Evolutionary conservation across 1,140 invertebrate species (phyloP), one percentile per base, ranked within the genome.

Genomic region (Drusus annulatus): DNA sequence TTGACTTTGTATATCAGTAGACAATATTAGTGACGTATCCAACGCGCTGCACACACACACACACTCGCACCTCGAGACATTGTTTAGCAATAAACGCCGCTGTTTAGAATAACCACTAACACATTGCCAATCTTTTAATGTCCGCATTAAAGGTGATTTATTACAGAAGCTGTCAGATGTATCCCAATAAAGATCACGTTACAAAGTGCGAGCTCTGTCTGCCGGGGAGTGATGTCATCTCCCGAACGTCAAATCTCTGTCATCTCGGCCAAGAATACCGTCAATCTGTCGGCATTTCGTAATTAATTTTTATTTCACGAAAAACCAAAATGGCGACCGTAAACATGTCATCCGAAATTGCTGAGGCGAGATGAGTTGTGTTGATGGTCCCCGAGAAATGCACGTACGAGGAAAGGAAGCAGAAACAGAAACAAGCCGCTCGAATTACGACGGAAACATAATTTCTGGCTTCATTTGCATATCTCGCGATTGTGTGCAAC

Each of bases 121-220:
- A 65, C 62, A 77, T 80, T 82, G 81, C 77, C 78, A 82, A 31
- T 69, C 69, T 79, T 54, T 81, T 82, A 71, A 77, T 68, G 65
- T 75, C 78, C 74, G 58, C 71, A 79, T 78, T 81, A 77, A 81
- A 52, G 58, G 58, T 83, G 81, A 83, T 83, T 83, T 83, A 83
- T 78, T 50, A 58, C 21, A 68, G 81, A 71, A 71, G 65, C 36
- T 28, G 77, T 77, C 81, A 75, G 63, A 83, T 77, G 50, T 78
- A 78, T 78, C 80, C 76, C 79, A 83, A 83, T 83, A 83, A 83
- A 83, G 80, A 83, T 83, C 79, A 69, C 28, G 54, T 73, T 73
- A 74, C 78, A 78, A 69, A 58, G 81, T 68, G 62, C 71, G 71
- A 75, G 58, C 28, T 36, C 0, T 36, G 8, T 23, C 76, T 36